Percentiles rank a stretch among this genome's conserved stretches.
phyloP scores from a whole-genome alignment of 2,797 vertebrate species.

The Syngnathus rostellatus region DNA sequence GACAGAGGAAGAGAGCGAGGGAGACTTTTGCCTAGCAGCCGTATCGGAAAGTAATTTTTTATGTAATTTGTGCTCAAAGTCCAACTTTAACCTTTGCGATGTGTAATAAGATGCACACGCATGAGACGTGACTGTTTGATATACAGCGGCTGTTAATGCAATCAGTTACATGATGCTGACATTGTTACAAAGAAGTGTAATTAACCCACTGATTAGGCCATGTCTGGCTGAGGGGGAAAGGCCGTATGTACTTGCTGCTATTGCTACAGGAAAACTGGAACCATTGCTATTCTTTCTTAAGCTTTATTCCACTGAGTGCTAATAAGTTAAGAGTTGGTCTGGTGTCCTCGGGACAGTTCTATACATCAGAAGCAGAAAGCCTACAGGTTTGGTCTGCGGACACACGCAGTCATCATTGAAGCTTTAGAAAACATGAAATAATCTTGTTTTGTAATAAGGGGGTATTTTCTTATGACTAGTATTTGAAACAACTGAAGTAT shows the following conservation, averaged over 20 bases:
- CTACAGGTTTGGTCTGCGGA: conserved; percentile 21
- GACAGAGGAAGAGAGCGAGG: not conserved
- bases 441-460: too few species aligned
- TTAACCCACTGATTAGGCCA: conserved; percentile 57
- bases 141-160: conserved; percentile 59
- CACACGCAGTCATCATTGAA: conserved; percentile 27
- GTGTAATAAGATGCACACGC: conserved; percentile 52
- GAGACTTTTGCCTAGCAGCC: conserved; percentile 30
- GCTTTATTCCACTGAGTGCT: conserved; percentile 14
- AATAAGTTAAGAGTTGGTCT: conserved; percentile 13
- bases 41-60: conserved; percentile 26
- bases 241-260: conserved; percentile 36
- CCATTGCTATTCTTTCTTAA: conserved; percentile 16
- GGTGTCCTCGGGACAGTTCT: conserved; percentile 29
- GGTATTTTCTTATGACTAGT: too few species aligned
- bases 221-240: conserved; percentile 45
- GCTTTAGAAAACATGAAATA: conserved; percentile 15
- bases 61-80: conserved; percentile 27
- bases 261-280: conserved; percentile 28
- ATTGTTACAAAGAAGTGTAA: conserved; percentile 52
- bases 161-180: conserved; percentile 54
- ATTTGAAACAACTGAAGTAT: too few species aligned
- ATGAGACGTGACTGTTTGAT: conserved; percentile 51
- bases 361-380: conserved; percentile 25
- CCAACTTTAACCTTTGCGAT: conserved; percentile 38